Evolutionary conservation across 1,140 invertebrate species (phyloP).

Genomic region (Macrotrachela quadricornifera): DNA sequence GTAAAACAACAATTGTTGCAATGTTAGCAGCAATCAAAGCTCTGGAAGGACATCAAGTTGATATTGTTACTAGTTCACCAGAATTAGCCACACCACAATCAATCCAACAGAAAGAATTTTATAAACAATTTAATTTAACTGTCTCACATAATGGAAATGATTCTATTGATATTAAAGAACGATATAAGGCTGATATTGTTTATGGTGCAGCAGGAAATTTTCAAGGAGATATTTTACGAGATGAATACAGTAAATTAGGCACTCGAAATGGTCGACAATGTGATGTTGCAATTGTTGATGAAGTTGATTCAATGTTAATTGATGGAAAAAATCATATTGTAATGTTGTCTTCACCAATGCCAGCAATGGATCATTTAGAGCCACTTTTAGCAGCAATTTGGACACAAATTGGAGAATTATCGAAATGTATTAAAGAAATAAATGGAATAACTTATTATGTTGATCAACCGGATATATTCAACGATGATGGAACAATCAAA

Average conservation of each 20-base stretch:
- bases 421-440: background rate
- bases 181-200: background rate
- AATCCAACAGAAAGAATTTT: background rate
- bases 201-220: background rate
- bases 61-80: background rate
- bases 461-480: background rate
- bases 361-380: background rate
- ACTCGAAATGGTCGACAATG: background rate
- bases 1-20: background rate
- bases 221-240: background rate
- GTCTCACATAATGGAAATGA: background rate
- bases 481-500: background rate
- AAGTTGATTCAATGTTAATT: constrained; percentile 1
- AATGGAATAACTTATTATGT: too few relatives aligned
- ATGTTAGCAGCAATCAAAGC: background rate
- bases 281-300: background rate
- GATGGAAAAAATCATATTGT: background rate
- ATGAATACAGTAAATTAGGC: background rate
- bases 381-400: background rate
- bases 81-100: background rate
- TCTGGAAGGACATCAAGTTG: background rate
- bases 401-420: background rate
- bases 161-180: background rate
- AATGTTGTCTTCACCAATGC: background rate
- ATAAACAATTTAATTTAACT: background rate